phyloP scores from a whole-genome alignment of 2,113 vertebrate genomes.

The Malurus elegans region DNA sequence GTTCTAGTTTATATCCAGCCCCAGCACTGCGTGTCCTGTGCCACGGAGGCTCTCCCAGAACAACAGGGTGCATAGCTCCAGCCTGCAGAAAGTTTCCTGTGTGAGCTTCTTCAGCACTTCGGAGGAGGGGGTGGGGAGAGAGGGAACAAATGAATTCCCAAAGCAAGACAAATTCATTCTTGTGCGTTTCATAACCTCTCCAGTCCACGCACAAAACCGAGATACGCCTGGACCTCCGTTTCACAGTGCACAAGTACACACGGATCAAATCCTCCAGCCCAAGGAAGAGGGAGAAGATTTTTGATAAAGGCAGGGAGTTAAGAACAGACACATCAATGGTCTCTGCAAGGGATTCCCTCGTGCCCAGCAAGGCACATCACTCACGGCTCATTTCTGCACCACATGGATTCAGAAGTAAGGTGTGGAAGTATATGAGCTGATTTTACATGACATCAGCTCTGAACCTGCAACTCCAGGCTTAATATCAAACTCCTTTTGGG shows the following conservation, averaged over 20 bases:
- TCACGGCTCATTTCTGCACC: background rate
- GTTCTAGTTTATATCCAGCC: background rate
- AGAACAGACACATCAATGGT: background rate
- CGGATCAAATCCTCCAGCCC: background rate
- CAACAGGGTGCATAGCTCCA: background rate
- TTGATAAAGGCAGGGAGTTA: background rate
- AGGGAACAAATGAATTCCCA: background rate
- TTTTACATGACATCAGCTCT: background rate
- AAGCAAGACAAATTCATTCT: background rate
- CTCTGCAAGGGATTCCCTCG: background rate
- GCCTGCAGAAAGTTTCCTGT: background rate
- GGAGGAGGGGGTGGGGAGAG: background rate
- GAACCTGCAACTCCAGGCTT: background rate
- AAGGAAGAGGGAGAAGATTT: background rate
- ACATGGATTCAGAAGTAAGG: background rate
- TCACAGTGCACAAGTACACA: background rate
- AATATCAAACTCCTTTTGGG: background rate
- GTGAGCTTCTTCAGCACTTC: background rate
- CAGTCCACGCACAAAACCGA: background rate
- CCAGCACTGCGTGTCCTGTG: background rate
- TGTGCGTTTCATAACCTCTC: background rate
- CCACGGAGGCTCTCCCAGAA: background rate
- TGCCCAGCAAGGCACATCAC: background rate
- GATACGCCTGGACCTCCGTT: background rate
- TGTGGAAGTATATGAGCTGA: background rate